phyloP scores from a whole-genome alignment of 1,140 invertebrate genomes.

The Caenorhabditis tropicalis region DNA sequence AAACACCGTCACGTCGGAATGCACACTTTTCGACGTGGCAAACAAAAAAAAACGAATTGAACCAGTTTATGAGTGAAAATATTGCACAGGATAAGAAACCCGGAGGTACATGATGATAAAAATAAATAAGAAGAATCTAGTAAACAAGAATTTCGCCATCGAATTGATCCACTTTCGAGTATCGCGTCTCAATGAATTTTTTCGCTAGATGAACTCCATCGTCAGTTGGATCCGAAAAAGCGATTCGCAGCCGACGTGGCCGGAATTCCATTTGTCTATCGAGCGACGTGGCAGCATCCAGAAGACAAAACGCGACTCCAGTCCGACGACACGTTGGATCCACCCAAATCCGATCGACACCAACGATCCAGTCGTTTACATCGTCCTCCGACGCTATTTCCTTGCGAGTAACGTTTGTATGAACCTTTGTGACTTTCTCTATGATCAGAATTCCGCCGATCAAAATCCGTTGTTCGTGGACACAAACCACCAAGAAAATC shows the following conservation, averaged over 20 bases:
- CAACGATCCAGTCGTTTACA: conserved; percentile 18
- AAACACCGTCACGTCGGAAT: neutral
- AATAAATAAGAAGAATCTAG: neutral
- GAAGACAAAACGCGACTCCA: neutral
- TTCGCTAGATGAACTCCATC: neutral
- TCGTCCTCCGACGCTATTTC: neutral
- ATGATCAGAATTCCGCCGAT: conserved; percentile 4
- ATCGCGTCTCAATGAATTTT: neutral
- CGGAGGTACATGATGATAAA: too few relatives aligned
- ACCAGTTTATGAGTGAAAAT: too few relatives aligned
- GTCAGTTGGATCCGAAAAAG: neutral
- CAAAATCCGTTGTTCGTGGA: neutral
- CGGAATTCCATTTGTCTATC: neutral
- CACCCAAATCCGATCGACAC: conserved; percentile 1
- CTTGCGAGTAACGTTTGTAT: neutral
- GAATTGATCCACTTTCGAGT: neutral
- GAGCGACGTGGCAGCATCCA: neutral
- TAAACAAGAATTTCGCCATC: neutral
- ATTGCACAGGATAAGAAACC: too few relatives aligned
- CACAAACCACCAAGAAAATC: neutral
- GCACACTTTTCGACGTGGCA: conserved; percentile 2
- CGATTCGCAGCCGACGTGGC: neutral
- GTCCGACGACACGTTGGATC: neutral
- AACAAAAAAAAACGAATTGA: too few relatives aligned
- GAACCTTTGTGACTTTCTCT: neutral